Evolutionary conservation across 2,797 vertebrate genomes (phyloP).

Genomic region (Scolopax bukidnonensis): DNA sequence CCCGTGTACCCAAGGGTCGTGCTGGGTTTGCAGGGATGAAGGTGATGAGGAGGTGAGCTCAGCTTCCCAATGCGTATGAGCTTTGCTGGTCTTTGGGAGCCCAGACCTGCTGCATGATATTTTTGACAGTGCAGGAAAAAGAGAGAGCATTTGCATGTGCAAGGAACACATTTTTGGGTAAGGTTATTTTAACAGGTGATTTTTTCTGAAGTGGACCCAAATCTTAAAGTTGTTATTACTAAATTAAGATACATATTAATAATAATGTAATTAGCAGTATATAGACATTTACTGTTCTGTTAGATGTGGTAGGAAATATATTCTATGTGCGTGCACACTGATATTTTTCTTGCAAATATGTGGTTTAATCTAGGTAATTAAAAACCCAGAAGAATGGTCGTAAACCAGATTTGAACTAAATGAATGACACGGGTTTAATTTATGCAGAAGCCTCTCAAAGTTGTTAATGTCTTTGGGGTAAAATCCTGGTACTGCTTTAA

Average conservation of each 20-base stretch:
- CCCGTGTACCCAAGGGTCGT: not conserved
- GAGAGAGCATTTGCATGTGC: accelerated
- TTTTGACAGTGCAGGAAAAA: not conserved
- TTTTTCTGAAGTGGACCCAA: not conserved
- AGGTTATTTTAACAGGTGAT: not conserved
- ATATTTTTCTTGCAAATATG: not conserved
- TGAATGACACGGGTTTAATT: not conserved
- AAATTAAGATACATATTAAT: not conserved
- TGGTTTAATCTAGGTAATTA: not conserved
- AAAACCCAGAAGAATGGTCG: not conserved
- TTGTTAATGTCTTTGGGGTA: not conserved
- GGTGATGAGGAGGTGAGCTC: not conserved
- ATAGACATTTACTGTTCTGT: not conserved
- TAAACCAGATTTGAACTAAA: not conserved
- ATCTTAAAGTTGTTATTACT: not conserved
- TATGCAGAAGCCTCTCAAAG: not conserved
- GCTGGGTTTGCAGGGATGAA: not conserved
- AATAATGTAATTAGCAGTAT: not conserved
- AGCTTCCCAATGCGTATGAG: accelerated
- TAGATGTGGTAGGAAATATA: not conserved
- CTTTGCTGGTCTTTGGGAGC: accelerated
- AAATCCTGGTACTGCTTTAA: not conserved
- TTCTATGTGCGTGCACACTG: accelerated
- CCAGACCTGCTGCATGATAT: not conserved
- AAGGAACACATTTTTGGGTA: accelerated